Evolutionary conservation across 2,113 vertebrate genomes (phyloP).

Genomic region (Alligator sinensis): DNA sequence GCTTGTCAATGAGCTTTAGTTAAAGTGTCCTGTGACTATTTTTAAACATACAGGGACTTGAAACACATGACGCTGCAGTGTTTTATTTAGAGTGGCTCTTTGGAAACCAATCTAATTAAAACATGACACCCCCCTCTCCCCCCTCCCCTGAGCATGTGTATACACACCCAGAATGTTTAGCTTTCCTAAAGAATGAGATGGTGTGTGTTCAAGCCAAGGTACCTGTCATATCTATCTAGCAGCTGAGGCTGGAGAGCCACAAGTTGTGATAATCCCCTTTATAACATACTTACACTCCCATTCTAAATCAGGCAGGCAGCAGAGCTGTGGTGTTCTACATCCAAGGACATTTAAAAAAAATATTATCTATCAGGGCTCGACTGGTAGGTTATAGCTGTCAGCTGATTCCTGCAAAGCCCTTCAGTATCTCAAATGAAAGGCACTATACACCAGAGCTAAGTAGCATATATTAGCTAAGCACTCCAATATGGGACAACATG

Average conservation of each 20-base stretch:
- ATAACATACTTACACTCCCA: not conserved
- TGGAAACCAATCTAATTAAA: too few relatives aligned
- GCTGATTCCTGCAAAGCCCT: not conserved
- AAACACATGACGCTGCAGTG: too few relatives aligned
- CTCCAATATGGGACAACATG: not conserved
- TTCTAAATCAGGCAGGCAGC: not conserved
- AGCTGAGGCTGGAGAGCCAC: not conserved
- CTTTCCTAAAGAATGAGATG: not conserved
- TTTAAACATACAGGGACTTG: too few relatives aligned
- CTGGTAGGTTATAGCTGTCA: not conserved
- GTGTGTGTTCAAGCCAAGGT: not conserved
- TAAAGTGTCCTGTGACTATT: too few relatives aligned
- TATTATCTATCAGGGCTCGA: not conserved
- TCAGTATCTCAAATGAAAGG: not conserved
- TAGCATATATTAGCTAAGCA: not conserved
- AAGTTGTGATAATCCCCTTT: not conserved
- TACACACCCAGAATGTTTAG: too few relatives aligned
- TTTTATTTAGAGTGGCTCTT: too few relatives aligned
- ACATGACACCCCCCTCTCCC: too few relatives aligned
- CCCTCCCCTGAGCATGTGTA: too few relatives aligned
- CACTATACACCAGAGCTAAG: not conserved
- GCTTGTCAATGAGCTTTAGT: too few relatives aligned
- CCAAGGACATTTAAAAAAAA: too few relatives aligned
- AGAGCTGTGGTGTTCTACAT: not conserved
- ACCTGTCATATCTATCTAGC: not conserved